Evolutionary conservation across 2,888 invertebrate species (phyloP), one percentile per base, ranked within the genome.

Genomic region (Phalangium opilio): DNA sequence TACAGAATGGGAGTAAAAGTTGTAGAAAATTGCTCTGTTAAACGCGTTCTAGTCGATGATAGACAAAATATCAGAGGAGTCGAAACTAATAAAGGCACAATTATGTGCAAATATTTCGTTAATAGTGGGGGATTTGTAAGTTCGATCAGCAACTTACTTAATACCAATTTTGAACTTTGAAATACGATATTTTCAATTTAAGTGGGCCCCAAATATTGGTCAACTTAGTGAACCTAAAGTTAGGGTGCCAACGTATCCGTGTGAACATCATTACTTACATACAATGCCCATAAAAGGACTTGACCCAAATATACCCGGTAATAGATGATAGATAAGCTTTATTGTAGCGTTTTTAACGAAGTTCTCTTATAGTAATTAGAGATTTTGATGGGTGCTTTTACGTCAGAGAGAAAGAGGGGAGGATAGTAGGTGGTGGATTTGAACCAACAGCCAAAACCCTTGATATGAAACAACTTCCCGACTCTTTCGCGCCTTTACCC

Each of bases 181-280:
- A 3, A 38, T 38, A 42, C 11, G 20, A n/a, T 43, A 47, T 17
- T 41, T 36, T 36, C n/a, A 14, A 46, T 57, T 56, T 21, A 56
- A 69, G 69, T 93, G 91, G 90, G 86, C 90, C 0, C 74, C 90
- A 55, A 79, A 81, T 65, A 78, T 93, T 41, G 93, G 91, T 7
- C 82, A 84, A 62, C 66, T 83, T 52, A 82, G 87, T 19, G 75
- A 78, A 49, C 90, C 90, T 2, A 75, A 77, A 61, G 86, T 95
- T 1, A 85, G 86, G 66, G 67, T 71, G 32, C 93, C 93, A 0
- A 69, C 93, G 10, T 80, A 91, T 66, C 81, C 91, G 0, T 89
- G 87, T 53, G 89, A 91, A 64, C 91, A 93, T 70, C 87, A 90
- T 65, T 90, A 87, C 65, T 69, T 93, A 41, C 83, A 87, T 60